Evolutionary conservation across 2,888 invertebrate species (phyloP).

Genomic region (Spisula subtruncata): DNA sequence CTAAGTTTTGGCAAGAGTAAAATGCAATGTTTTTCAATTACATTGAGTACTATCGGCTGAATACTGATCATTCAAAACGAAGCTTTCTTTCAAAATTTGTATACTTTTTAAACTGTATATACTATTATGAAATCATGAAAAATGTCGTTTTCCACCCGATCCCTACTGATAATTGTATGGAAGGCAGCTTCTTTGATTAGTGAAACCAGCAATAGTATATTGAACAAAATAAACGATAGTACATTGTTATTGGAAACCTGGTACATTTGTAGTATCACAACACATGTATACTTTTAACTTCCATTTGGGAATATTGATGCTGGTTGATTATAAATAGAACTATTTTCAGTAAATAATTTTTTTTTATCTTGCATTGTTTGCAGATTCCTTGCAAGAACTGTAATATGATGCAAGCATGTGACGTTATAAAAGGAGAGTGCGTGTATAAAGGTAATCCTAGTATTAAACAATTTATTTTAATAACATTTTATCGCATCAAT

Average conservation of each 20-base stretch:
- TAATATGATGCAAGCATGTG: background rate
- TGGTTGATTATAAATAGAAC: background rate
- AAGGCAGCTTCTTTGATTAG: too few species aligned
- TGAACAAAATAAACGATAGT: too few species aligned
- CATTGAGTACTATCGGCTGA: too few species aligned
- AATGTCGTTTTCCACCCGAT: too few species aligned
- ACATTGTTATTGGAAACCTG: too few species aligned
- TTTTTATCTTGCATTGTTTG: background rate
- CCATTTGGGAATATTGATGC: background rate
- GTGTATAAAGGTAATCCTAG: constrained; percentile 1
- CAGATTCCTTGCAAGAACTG: background rate
- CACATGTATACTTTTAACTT: background rate
- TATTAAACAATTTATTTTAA: too few species aligned
- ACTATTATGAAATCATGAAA: too few species aligned
- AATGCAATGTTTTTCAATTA: too few species aligned
- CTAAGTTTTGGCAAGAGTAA: background rate
- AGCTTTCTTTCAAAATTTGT: background rate
- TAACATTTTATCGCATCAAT: too few species aligned
- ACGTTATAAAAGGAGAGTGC: background rate
- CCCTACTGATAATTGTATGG: too few species aligned
- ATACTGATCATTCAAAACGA: background rate
- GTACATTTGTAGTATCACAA: background rate
- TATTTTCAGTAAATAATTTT: background rate
- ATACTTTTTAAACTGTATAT: too few species aligned
- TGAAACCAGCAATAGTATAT: too few species aligned